These are phyloP conservation scores for Drosophila nigromelanica DNA, from an alignment of 1,140 invertebrate genomes.

Conservation along the genomic window DNA sequence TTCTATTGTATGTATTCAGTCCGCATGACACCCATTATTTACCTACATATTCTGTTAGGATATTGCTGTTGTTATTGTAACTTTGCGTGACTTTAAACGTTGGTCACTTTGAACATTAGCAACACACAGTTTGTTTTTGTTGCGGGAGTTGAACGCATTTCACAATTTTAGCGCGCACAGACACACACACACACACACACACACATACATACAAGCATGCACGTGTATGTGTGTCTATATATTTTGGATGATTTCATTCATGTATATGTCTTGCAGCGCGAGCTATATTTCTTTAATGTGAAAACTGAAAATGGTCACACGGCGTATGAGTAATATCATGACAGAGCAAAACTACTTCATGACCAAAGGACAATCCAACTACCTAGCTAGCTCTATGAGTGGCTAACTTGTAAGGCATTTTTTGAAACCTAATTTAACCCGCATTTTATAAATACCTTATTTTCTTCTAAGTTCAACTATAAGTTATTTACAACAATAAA, in stretches of 20 bases:
- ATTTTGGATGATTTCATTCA: slow-evolving; percentile 75
- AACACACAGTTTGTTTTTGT: slow-evolving; percentile 43
- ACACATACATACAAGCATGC: slow-evolving; percentile 22
- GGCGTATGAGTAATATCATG: slow-evolving; percentile 72
- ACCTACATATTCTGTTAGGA: slow-evolving; percentile 45
- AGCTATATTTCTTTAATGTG: slow-evolving; percentile 15
- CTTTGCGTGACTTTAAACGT: slow-evolving; percentile 73
- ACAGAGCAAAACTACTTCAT: slow-evolving; percentile 5
- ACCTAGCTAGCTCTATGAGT: no score
- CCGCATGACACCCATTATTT: slow-evolving; percentile 61
- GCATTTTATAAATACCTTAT: no score
- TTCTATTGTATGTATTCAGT: slow-evolving; percentile 10
- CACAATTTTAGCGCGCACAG: slow-evolving; percentile 65
- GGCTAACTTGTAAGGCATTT: no score
- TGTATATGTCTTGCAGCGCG: slow-evolving; percentile 43
- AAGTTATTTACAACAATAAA: no score
- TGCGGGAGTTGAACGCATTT: slow-evolving; percentile 62
- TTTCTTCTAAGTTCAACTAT: no score
- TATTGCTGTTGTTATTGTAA: slow-evolving; percentile 55
- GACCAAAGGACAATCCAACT: not conserved
- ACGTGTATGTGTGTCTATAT: slow-evolving; percentile 53
- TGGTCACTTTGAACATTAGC: slow-evolving; percentile 72
- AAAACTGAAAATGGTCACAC: slow-evolving; percentile 25
- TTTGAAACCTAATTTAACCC: no score
- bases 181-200: slow-evolving; percentile 24